Percentiles rank a stretch among this genome's conserved stretches.
Evolutionary conservation across 2,113 vertebrate genomes (phyloP).

Genomic region (Australoheros scitulus): DNA sequence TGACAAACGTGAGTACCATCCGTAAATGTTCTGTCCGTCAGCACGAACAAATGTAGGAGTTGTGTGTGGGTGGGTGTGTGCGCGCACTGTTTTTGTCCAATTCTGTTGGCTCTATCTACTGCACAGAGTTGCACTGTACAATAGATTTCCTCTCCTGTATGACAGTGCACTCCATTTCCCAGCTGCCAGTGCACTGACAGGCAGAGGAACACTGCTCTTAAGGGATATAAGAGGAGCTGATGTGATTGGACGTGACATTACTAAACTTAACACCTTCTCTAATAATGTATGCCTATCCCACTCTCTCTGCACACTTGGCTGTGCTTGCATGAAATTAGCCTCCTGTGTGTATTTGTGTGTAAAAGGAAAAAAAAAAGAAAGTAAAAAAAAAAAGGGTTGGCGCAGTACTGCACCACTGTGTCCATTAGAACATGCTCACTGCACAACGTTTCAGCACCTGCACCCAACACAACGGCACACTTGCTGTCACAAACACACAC

Average conservation of each 20-base stretch:
- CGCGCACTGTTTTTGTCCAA: background rate
- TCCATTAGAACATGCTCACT: slow-evolving; percentile 73
- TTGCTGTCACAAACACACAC: slow-evolving; percentile 33
- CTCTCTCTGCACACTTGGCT: slow-evolving; percentile 19
- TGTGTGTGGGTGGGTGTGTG: slow-evolving; percentile 21
- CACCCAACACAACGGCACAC: slow-evolving; percentile 61
- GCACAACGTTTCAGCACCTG: slow-evolving; percentile 74
- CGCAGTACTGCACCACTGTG: slow-evolving; percentile 43
- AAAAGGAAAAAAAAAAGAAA: slow-evolving; percentile 17
- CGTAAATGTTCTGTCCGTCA: background rate
- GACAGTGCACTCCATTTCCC: slow-evolving; percentile 19
- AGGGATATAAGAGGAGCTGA: slow-evolving; percentile 9
- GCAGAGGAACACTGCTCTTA: background rate
- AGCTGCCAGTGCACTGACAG: slow-evolving; percentile 15
- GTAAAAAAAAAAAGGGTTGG: slow-evolving; percentile 22
- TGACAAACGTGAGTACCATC: slow-evolving; percentile 13
- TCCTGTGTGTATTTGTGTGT: slow-evolving; percentile 23
- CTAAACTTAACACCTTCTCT: slow-evolving; percentile 11
- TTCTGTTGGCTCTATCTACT: background rate
- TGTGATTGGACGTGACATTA: background rate
- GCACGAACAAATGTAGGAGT: slow-evolving; percentile 6
- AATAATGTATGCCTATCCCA: background rate
- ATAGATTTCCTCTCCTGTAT: background rate
- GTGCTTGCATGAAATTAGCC: slow-evolving; percentile 41
- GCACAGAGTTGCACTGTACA: background rate